phyloP scores from a whole-genome alignment of 2,888 invertebrate genomes.

The Caenorhabditis parvicauda region DNA sequence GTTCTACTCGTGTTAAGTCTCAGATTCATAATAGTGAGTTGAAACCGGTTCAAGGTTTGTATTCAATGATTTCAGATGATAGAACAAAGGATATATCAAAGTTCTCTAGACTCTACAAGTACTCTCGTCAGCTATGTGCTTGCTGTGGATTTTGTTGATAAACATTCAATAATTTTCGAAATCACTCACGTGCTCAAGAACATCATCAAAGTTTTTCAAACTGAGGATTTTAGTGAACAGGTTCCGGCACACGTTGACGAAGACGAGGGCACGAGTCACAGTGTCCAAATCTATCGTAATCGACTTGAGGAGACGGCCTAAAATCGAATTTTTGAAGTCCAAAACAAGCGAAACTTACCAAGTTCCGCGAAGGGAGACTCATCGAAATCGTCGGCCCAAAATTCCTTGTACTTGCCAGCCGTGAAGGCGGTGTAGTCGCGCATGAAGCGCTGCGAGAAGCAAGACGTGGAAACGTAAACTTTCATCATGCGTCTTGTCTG shows the following conservation, averaged over 20 bases:
- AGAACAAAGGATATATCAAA: too few relatives aligned
- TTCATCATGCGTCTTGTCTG: constrained; percentile 4
- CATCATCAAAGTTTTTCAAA: too few relatives aligned
- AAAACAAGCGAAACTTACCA: constrained; percentile 8
- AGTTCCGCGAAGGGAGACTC: constrained; percentile 18
- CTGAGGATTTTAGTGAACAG: constrained; percentile 5
- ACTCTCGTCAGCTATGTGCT: too few relatives aligned
- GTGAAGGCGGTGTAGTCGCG: constrained; percentile 17
- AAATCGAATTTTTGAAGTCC: not conserved
- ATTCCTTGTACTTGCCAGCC: constrained; percentile 9
- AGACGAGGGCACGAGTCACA: constrained; percentile 11
- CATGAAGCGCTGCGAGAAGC: constrained; percentile 16
- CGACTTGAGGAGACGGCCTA: constrained; percentile 21
- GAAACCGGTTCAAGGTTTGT: too few relatives aligned
- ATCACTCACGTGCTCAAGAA: too few relatives aligned
- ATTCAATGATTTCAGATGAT: too few relatives aligned
- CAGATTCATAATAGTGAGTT: too few relatives aligned
- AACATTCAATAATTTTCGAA: too few relatives aligned
- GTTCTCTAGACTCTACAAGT: too few relatives aligned
- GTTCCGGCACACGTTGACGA: constrained; percentile 27
- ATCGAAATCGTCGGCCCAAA: constrained; percentile 15
- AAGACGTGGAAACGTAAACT: constrained; percentile 8
- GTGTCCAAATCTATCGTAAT: constrained; percentile 21
- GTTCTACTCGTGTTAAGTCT: too few relatives aligned
- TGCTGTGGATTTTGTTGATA: too few relatives aligned